A percentile compares a stretch with the other conserved stretches of the same genome.
These are phyloP conservation scores for Heloderma charlesbogerti DNA, from an alignment of 2,113 vertebrate genomes.

Conservation along the genomic window DNA sequence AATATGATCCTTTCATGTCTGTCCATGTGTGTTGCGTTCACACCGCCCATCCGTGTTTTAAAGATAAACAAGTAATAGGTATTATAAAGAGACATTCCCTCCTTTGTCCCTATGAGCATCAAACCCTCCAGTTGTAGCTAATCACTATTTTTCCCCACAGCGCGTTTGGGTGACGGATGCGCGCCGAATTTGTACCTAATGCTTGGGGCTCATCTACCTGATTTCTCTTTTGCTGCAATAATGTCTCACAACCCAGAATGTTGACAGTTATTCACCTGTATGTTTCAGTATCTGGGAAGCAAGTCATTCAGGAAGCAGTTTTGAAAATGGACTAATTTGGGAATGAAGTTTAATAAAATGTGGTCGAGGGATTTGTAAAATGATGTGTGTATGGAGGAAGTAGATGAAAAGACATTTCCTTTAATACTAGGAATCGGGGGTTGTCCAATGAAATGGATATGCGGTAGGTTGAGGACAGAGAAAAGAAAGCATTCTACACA, in stretches of 20 bases:
- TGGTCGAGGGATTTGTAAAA: background rate
- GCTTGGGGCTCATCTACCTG: background rate
- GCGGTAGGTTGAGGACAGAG: no score
- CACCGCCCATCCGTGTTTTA: background rate
- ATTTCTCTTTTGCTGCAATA: background rate
- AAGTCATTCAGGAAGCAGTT: background rate
- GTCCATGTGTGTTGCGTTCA: background rate
- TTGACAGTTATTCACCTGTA: background rate
- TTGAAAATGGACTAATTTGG: background rate
- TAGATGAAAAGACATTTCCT: background rate
- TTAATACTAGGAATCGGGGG: no score
- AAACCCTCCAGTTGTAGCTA: background rate
- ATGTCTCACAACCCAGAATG: background rate
- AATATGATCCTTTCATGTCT: background rate
- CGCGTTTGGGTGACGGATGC: background rate
- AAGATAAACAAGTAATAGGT: background rate
- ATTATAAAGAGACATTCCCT: background rate
- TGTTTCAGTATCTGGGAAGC: no score
- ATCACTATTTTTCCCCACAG: background rate
- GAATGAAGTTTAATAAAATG: background rate
- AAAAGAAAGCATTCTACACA: no score
- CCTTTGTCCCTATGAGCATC: background rate
- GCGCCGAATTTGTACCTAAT: background rate
- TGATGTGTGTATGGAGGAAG: background rate
- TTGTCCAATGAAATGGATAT: background rate